A percentile compares a stretch with the other conserved stretches of the same genome.
phyloP scores from a whole-genome alignment of 2,888 invertebrate genomes.

The Folsomia manolachei region DNA sequence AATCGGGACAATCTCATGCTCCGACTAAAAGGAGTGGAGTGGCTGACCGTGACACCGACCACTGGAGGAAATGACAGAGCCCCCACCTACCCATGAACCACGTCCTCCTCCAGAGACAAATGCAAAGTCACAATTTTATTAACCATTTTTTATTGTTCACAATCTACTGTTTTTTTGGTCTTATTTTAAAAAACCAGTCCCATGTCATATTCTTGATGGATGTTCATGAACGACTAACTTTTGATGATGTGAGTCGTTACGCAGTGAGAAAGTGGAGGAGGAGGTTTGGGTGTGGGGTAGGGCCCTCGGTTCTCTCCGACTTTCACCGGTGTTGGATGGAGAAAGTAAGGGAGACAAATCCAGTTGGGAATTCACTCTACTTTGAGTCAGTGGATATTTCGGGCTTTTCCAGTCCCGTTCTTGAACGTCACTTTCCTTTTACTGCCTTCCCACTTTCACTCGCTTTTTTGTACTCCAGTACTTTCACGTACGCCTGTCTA shows the following conservation, averaged over 20 bases:
- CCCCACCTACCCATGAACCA: background rate
- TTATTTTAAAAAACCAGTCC: too few species aligned
- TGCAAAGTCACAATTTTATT: too few species aligned
- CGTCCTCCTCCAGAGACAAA: background rate
- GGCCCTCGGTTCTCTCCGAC: conserved; percentile 15
- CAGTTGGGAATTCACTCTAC: conserved; percentile 4
- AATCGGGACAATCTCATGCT: conserved; percentile 8
- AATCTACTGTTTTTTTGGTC: too few species aligned
- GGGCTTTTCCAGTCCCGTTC: background rate
- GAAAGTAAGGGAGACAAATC: conserved; percentile 1
- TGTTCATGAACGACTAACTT: background rate
- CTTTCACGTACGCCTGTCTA: background rate
- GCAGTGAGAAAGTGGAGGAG: too few species aligned
- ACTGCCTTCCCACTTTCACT: background rate
- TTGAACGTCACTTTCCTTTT: background rate
- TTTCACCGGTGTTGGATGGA: background rate
- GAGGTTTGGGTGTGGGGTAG: too few species aligned
- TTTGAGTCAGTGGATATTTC: conserved; percentile 6
- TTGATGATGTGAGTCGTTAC: background rate
- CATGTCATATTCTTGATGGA: conserved; percentile 2
- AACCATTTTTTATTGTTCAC: too few species aligned
- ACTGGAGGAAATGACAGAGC: background rate
- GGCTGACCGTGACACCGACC: conserved; percentile 11
- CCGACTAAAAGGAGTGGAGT: conserved; percentile 1
- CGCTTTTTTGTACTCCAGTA: background rate